phyloP scores from a whole-genome alignment of 2,113 vertebrate species.

The Gambusia holbrooki region DNA sequence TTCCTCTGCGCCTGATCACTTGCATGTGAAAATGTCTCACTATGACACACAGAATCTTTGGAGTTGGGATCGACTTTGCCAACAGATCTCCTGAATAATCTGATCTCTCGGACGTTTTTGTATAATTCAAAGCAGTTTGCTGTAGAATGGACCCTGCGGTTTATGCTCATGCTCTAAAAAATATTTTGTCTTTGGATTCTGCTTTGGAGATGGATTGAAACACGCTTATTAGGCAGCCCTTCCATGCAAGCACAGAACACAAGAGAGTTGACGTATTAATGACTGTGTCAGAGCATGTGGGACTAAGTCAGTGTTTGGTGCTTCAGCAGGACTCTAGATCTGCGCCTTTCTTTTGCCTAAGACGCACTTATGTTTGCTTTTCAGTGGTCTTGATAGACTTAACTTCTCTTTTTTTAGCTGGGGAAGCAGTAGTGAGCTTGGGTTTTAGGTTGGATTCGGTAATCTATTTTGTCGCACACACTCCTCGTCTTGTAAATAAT shows the following conservation, averaged over 20 bases:
- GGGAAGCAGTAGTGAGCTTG: slow-evolving; percentile 46
- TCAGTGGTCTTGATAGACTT: slow-evolving; percentile 7
- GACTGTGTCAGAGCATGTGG: slow-evolving; percentile 13
- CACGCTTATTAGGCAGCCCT: slow-evolving; percentile 66
- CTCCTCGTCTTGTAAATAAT: slow-evolving; percentile 67
- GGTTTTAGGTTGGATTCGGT: slow-evolving; percentile 53
- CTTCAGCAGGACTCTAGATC: slow-evolving; percentile 25
- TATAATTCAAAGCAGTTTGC: slow-evolving; percentile 78
- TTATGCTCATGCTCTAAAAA: slow-evolving; percentile 63
- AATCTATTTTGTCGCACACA: slow-evolving; percentile 41
- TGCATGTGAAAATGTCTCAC: not conserved
- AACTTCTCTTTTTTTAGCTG: slow-evolving; percentile 18
- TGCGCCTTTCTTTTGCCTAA: slow-evolving; percentile 20
- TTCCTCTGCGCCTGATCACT: not conserved
- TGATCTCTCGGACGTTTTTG: slow-evolving; percentile 37
- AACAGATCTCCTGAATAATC: not conserved
- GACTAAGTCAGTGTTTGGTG: slow-evolving; percentile 28
- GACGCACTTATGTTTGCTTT: slow-evolving; percentile 43
- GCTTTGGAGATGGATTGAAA: slow-evolving; percentile 76
- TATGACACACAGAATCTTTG: not conserved
- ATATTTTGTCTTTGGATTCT: slow-evolving; percentile 81
- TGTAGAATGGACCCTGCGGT: slow-evolving; percentile 76
- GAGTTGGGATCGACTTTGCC: not conserved
- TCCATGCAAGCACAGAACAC: slow-evolving; percentile 46
- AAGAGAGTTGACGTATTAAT: slow-evolving; percentile 50